Evolutionary conservation across 2,797 vertebrate species (phyloP).

Genomic region (Pipistrellus pygmaeus): DNA sequence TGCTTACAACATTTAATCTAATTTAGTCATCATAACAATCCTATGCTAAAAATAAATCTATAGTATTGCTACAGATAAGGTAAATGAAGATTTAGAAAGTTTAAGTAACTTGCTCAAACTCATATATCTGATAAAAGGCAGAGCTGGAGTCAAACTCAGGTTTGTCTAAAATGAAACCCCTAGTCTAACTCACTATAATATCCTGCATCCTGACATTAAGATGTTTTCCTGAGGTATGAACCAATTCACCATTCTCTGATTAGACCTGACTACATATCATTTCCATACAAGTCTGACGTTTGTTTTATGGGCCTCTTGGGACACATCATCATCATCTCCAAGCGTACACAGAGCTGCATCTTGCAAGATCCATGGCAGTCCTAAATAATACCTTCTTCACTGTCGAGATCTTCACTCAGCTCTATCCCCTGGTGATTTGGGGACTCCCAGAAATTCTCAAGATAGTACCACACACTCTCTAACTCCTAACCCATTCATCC

Average conservation of each 20-base stretch:
- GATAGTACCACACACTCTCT: not conserved
- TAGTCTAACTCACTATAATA: not conserved
- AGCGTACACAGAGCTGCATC: not conserved
- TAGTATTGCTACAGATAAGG: constrained; percentile 3
- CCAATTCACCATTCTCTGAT: constrained; percentile 10
- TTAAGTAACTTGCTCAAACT: constrained; percentile 21
- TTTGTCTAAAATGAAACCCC: constrained; percentile 3
- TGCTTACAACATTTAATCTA: not conserved
- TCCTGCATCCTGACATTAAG: not conserved
- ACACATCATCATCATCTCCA: not conserved
- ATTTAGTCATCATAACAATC: not conserved
- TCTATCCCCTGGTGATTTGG: not conserved
- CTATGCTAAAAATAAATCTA: not conserved
- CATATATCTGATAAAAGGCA: constrained; percentile 9
- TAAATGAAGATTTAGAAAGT: constrained; percentile 11
- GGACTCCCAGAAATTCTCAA: not conserved
- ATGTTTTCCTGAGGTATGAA: not conserved
- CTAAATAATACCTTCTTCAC: not conserved
- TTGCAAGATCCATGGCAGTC: not conserved
- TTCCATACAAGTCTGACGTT: not conserved
- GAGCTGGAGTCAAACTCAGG: not conserved
- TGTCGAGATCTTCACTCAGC: not conserved
- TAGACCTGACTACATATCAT: not conserved
- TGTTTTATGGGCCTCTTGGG: not conserved
- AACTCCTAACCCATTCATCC: not conserved